Evolutionary conservation across 1,140 invertebrate genomes (phyloP), one percentile per base, ranked within the genome.

Genomic region (Micrasema minimum): DNA sequence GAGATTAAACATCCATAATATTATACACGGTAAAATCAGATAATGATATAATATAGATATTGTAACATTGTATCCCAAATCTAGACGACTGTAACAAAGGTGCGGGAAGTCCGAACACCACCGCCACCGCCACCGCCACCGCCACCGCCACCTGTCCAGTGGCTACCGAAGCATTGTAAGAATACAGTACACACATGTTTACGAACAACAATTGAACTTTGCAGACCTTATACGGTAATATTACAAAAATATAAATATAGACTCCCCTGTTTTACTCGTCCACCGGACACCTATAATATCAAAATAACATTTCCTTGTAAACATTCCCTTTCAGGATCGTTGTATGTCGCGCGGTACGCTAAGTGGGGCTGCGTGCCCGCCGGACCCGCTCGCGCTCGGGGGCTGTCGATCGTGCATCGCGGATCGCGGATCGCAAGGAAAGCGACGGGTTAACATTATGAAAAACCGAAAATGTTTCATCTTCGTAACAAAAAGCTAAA

Each of bases 11-110:
- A 73, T 43, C 14, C 31, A 50, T 45, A 16, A 43, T 26, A 48
- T 65, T 50, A 55, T 65, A 37, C 46, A 61, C 64, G 45, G 46
- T 61, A 69, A 37, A 72, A 69, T 69, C 50, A 46, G 66, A 57
- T 73, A 69, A 20, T 66, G 46, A 62, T 74, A 74, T 68, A 59
- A 62, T 71, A 53, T 61, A 62, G 2, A 31, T n/a, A n/a, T n/a
- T 4, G 26, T 71, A 72, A 75, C 74, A 72, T 72, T 67, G 64
- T 75, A 75, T 71, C 69, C 72, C 71, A 69, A 75, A 68, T 75
- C 74, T 75, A 66, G 66, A 75, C 70, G 67, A 69, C 65, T 59
- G 69, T 72, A 75, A 72, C 66, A 69, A 72, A 72, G 26, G 7
- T 2, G 26, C 3, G 26, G 26, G 26, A 14, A 12, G n/a, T 31